phyloP scores from a whole-genome alignment of 2,888 invertebrate genomes.

The Zootermopsis nevadensis region DNA sequence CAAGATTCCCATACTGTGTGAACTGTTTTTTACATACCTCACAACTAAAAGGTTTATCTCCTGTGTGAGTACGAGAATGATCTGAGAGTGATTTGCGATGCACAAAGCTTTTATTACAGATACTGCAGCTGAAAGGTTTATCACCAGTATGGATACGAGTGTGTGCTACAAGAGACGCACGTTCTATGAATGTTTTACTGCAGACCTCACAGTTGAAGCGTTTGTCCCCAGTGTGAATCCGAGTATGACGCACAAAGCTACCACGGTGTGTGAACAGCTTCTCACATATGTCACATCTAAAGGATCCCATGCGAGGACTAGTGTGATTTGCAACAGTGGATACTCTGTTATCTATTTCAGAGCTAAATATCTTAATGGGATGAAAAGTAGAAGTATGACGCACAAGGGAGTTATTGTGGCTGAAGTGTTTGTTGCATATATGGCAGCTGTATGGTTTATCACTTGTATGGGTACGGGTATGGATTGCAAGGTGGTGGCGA shows the following conservation, averaged over 20 bases:
- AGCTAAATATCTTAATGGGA: too few species aligned
- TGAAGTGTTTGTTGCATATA: not conserved
- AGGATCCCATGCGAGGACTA: not conserved
- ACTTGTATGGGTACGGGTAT: not conserved
- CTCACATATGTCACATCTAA: not conserved
- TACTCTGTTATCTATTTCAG: not conserved
- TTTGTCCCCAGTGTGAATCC: not conserved
- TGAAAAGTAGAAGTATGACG: not conserved
- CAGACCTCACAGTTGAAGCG: not conserved
- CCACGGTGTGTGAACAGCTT: not conserved
- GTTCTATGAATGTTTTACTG: not conserved
- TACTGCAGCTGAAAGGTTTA: not conserved
- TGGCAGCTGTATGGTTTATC: not conserved
- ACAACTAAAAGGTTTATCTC: constrained; percentile 8
- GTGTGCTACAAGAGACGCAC: not conserved
- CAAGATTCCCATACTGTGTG: not conserved
- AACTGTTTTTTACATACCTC: constrained; percentile 11
- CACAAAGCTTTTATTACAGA: not conserved
- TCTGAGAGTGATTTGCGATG: not conserved
- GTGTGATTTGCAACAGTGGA: not conserved
- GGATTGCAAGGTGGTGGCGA: not conserved
- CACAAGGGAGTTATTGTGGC: not conserved
- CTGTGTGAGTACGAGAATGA: not conserved
- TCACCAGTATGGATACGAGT: not conserved
- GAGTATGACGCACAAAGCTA: not conserved